Percentiles rank a stretch among this genome's conserved stretches.
These are phyloP conservation scores for Hydrozoanthus gracilis DNA, from an alignment of 92 coral and sea anemone genomes.

Conservation along the genomic window DNA sequence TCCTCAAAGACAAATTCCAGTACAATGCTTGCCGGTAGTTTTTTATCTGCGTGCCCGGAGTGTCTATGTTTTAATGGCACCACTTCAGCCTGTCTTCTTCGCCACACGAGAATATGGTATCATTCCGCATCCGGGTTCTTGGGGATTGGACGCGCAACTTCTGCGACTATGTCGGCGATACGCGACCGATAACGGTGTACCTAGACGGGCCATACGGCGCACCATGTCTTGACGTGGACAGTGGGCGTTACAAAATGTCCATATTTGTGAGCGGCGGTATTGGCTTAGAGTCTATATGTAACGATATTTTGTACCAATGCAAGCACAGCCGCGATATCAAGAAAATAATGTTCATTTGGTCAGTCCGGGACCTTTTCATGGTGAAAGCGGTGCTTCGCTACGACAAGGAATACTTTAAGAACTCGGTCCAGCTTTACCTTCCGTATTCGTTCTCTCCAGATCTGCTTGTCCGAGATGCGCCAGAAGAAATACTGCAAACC, in stretches of 20 bases:
- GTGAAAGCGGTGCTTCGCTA: slow-evolving; percentile 74
- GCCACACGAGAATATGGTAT: slow-evolving; percentile 83
- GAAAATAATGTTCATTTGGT: slow-evolving; percentile 78
- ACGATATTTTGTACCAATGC: slow-evolving; percentile 68
- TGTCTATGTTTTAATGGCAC: slow-evolving; percentile 87
- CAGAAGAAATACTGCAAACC: too few relatives aligned
- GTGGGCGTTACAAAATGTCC: slow-evolving; percentile 72
- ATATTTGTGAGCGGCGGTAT: slow-evolving; percentile 89
- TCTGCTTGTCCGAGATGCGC: too few relatives aligned
- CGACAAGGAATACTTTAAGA: slow-evolving; percentile 76
- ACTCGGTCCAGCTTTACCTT: slow-evolving; percentile 57
- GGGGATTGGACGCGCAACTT: slow-evolving; percentile 82
- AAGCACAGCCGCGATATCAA: slow-evolving; percentile 66
- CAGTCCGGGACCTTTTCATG: slow-evolving; percentile 84
- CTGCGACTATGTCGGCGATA: slow-evolving; percentile 57
- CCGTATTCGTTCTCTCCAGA: too few relatives aligned
- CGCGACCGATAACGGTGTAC: too few relatives aligned
- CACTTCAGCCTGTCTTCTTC: slow-evolving; percentile 88
- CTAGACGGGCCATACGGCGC: slow-evolving; percentile 89
- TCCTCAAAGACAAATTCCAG: slow-evolving; percentile 69
- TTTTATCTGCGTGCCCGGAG: slow-evolving; percentile 79
- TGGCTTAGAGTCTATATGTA: slow-evolving; percentile 90
- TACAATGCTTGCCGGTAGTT: slow-evolving; percentile 89
- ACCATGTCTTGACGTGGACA: slow-evolving; percentile 78
- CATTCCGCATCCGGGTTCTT: slow-evolving; percentile 17